Base-by-base conservation (phyloP, 2,113 vertebrate genomes). In the Peromyscus polionotus region DNA sequence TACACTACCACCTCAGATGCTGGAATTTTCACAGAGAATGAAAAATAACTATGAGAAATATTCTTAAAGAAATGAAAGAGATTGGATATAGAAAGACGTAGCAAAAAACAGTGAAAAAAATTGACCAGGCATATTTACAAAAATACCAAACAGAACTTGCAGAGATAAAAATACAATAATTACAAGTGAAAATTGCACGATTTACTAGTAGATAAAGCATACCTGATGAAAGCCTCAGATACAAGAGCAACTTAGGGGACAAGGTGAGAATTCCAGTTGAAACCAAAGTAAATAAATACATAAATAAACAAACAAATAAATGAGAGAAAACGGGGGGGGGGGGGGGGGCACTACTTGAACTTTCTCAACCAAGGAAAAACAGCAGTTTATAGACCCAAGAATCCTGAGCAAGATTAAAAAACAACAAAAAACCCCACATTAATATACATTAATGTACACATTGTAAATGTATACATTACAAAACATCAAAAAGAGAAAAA, bases 11-110 rank as follows among this genome's bases (percentile, higher is more conserved):
- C 7, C 63, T 88, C 67, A 90, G n/a, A 75, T 48, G 54, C 2
- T 61, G 28, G 28, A 61, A 83, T 87, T 83, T 83, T 72, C 51
- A 77, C 33, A 89, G 48, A 87, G 8, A 79, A 80, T 28, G 72
- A 36, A 91, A 97, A 90, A 87, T 67, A 75, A 86, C 68, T 68
- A 72, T n/a, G 36, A 87, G 28, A 22, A 67, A 67, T 68, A 90
- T 65, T 9, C 26, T 79, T 93, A 97, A 87, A 97, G 28, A 96
- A 76, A 93, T 88, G 84, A 91, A 67, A 80, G 42, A 67, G 36
- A 20, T 24, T 57, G 31, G 72, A 63, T 31, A 83, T n/a, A 94
- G 73, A 48, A 48, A 76, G 42, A 20, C 73, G 17, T 70, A 85
- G 72, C 11, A 61, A 79, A 22, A 84, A 97, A 81, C 17, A 87